These are phyloP conservation scores for Lates calcarifer DNA, from an alignment of 2,113 vertebrate genomes.

Conservation along the genomic window DNA sequence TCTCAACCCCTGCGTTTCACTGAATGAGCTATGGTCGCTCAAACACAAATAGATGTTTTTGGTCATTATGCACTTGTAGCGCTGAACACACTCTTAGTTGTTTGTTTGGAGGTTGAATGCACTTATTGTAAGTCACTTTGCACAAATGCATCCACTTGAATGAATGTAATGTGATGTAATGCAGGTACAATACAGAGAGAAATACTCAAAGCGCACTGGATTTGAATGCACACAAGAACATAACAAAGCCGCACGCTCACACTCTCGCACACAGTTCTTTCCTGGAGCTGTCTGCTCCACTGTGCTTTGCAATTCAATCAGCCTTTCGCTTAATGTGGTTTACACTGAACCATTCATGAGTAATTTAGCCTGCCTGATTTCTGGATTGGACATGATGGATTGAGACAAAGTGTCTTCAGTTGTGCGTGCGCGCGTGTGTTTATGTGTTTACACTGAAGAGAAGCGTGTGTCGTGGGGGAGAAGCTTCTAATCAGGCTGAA, in stretches of 20 bases:
- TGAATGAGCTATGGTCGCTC: not conserved
- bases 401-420: constrained; percentile 30
- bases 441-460: not conserved
- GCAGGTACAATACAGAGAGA: not conserved
- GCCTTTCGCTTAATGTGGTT: constrained; percentile 61
- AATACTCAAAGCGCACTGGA: constrained; percentile 2
- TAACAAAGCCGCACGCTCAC: not conserved
- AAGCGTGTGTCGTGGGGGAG: not conserved
- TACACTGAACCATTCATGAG: constrained; percentile 53
- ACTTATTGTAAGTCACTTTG: constrained; percentile 8
- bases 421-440: constrained; percentile 16
- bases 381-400: constrained; percentile 60
- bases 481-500: constrained; percentile 7
- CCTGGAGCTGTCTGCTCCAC: constrained; percentile 30
- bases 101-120: constrained; percentile 15
- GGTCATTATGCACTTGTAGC: not conserved
- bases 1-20: not conserved
- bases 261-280: constrained; percentile 8
- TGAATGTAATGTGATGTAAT: constrained; percentile 8
- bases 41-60: not conserved
- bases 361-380: constrained; percentile 52
- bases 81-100: not conserved
- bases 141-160: not conserved
- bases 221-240: constrained; percentile 2
- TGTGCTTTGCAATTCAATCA: constrained; percentile 60